Base-by-base conservation (phyloP, 2,888 invertebrate genomes). In the Drosophila mulleri region DNA sequence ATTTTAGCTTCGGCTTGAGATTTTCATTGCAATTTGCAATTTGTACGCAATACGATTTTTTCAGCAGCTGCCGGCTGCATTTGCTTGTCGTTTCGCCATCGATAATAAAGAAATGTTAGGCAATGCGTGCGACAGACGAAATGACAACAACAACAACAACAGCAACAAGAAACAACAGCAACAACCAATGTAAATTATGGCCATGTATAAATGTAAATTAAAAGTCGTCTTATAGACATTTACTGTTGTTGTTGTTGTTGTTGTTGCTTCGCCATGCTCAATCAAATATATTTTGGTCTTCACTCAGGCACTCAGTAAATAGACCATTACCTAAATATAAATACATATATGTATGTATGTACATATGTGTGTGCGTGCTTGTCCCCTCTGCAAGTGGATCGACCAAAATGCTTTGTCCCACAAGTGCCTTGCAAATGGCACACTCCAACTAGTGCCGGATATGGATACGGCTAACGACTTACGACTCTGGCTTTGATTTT, bases 51-150 rank as follows among this genome's bases (percentile, higher is more conserved):
- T 76, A 72, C 64, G 23, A 20, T 73, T 65, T 82, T 79, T 45
- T 45, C 11, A 78, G 69, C 67, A 73, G 81, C 81, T 72, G 75
- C 58, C 23, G 14, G 42, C 54, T 44, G 71, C 72, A 59, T 59
- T 72, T 47, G 66, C 56, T 56, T 59, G 59, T 66, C 35, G 53
- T 73, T 72, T 73, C 65, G 64, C 39, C 56, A 72, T 64, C 72
- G 68, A 67, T 70, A 72, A 80, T 86, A 78, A 80, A 83, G 65
- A 69, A 81, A 83, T 77, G 65, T 86, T 82, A 61, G 56, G 87
- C 82, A 83, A 82, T 81, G 87, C 78, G 78, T 80, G 65, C 52
- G 69, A 63, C 70, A 69, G 47, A 57, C 59, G 54, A 18, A 50
- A 16, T 44, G 66, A 26, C 63, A 74, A 29, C 47, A 47, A 20